Percentiles rank a stretch among this genome's conserved stretches.
phyloP scores from a whole-genome alignment of 2,888 invertebrate genomes.

The Anthophora plumipes region DNA sequence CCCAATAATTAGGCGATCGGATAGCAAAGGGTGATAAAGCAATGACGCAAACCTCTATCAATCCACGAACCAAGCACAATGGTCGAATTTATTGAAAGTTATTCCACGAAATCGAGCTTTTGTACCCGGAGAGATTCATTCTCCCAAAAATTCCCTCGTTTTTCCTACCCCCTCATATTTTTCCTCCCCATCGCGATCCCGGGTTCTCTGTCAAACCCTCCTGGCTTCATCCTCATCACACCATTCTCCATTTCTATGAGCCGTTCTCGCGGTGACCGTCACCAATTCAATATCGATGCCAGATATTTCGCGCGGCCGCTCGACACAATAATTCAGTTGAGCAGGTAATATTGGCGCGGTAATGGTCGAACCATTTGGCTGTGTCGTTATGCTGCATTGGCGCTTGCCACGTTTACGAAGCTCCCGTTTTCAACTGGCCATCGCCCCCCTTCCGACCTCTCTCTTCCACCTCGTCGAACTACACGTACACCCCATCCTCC shows the following conservation, averaged over 20 bases:
- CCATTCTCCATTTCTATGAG: constrained; percentile 37
- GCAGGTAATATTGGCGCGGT: constrained; percentile 80
- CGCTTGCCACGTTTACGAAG: constrained; percentile 77
- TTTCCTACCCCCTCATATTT: background rate
- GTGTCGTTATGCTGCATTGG: constrained; percentile 79
- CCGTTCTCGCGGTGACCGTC: constrained; percentile 52
- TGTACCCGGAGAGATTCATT: constrained; percentile 69
- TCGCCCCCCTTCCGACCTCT: constrained; percentile 46
- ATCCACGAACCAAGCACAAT: constrained; percentile 42
- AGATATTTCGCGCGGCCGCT: constrained; percentile 79
- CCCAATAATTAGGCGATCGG: background rate
- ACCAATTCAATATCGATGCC: constrained; percentile 79
- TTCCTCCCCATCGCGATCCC: constrained; percentile 7
- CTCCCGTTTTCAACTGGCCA: constrained; percentile 73
- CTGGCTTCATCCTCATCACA: constrained; percentile 28
- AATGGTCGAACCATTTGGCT: constrained; percentile 79
- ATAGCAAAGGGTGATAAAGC: background rate
- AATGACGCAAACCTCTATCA: constrained; percentile 36
- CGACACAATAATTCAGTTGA: constrained; percentile 81
- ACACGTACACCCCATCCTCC: constrained; percentile 23
- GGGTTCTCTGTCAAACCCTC: constrained; percentile 26
- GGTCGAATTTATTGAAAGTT: constrained; percentile 74
- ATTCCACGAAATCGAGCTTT: constrained; percentile 74
- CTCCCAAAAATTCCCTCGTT: constrained; percentile 63
- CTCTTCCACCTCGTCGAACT: constrained; percentile 52